phyloP scores from a whole-genome alignment of 2,113 vertebrate genomes.

The Cynocephalus volans region DNA sequence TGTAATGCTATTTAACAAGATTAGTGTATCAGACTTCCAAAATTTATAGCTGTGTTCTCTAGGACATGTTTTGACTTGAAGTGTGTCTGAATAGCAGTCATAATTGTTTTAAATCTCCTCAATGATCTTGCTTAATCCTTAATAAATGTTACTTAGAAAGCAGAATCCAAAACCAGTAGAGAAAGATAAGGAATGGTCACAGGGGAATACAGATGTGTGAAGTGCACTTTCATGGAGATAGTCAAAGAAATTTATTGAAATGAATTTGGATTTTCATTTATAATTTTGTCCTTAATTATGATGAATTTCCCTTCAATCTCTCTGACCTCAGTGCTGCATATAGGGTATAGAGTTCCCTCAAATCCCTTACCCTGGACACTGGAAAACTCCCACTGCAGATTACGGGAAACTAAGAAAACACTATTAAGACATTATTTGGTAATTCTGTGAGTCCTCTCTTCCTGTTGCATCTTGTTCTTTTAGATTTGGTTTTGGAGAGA shows the following conservation, averaged over 20 bases:
- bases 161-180: constrained; percentile 30
- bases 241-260: not conserved
- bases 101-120: constrained; percentile 56
- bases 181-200: not conserved
- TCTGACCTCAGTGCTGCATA: not conserved
- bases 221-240: not conserved
- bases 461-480: not conserved
- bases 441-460: not conserved
- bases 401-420: not conserved
- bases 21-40: not conserved
- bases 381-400: not conserved
- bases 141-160: constrained; percentile 30
- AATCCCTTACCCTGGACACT: not conserved
- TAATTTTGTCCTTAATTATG: not conserved
- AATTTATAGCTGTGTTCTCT: constrained; percentile 2
- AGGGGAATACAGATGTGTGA: not conserved
- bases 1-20: not conserved
- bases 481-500: constrained; percentile 40
- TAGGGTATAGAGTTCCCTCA: not conserved
- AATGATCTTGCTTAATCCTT: constrained; percentile 14
- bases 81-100: constrained; percentile 39
- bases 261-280: constrained; percentile 5
- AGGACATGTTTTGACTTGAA: constrained; percentile 71
- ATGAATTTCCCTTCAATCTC: not conserved
- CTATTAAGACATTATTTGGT: not conserved